phyloP scores from a whole-genome alignment of 1,140 invertebrate genomes.

The Aphelenchoides besseyi region DNA sequence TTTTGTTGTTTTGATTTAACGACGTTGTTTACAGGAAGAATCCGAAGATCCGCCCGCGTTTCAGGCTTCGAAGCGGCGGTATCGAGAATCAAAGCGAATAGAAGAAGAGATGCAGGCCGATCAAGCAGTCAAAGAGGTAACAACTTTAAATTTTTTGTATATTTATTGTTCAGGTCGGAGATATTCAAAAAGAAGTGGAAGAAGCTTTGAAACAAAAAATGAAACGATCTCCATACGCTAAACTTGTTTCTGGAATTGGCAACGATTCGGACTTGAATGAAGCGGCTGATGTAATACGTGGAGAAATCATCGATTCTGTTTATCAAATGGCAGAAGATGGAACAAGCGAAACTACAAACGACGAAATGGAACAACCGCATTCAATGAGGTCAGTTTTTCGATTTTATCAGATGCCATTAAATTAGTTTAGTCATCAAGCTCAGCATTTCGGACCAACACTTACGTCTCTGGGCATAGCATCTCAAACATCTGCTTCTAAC shows the following conservation, averaged over 20 bases:
- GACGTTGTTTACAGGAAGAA: constrained; percentile 45
- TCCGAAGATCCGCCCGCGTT: constrained; percentile 59
- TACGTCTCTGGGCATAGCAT: constrained; percentile 45
- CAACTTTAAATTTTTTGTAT: constrained; percentile 23
- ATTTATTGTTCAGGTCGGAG: constrained; percentile 37
- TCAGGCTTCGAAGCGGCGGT: constrained; percentile 43
- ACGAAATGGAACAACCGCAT: neutral
- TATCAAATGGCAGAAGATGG: constrained; percentile 34
- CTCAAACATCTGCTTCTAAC: neutral
- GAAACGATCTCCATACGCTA: constrained; percentile 52
- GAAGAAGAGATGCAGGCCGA: constrained; percentile 53
- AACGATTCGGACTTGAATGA: constrained; percentile 30
- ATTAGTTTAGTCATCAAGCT: constrained; percentile 15
- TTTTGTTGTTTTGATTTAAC: constrained; percentile 14
- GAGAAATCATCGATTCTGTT: constrained; percentile 51
- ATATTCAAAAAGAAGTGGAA: constrained; percentile 52
- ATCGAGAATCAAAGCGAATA: constrained; percentile 30
- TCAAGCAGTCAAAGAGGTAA: constrained; percentile 45
- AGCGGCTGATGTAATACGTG: constrained; percentile 27
- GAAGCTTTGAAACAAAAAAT: constrained; percentile 52
- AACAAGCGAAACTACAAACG: neutral
- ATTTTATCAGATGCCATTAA: neutral
- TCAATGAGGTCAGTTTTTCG: neutral
- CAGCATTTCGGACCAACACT: constrained; percentile 44
- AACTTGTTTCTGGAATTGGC: constrained; percentile 33